Evolutionary conservation across 2,797 vertebrate species (phyloP).

Genomic region (Danio kyathit): DNA sequence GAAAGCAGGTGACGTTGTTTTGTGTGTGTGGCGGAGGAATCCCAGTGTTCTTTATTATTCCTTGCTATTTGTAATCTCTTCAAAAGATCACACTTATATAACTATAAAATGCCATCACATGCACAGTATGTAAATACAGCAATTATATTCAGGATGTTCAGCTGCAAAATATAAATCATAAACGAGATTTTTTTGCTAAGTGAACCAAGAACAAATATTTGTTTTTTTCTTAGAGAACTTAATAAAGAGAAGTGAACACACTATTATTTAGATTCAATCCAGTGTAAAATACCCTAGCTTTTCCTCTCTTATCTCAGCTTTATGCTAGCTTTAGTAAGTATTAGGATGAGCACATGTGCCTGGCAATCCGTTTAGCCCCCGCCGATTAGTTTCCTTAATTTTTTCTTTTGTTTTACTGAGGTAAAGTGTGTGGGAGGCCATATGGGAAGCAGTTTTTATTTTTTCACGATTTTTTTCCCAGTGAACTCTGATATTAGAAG

Average conservation of each 20-base stretch:
- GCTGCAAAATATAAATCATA: too few species aligned
- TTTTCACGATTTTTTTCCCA: conserved; percentile 82
- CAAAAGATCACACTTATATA: too few species aligned
- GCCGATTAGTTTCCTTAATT: conserved; percentile 79
- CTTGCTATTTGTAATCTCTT: too few species aligned
- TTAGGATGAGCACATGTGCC: conserved; percentile 85
- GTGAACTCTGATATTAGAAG: conserved; percentile 71
- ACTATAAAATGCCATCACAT: too few species aligned
- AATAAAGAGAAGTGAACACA: conserved; percentile 10
- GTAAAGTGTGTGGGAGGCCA: conserved; percentile 79
- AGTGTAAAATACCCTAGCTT: conserved; percentile 73
- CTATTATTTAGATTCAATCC: conserved; percentile 64
- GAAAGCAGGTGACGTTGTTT: too few species aligned
- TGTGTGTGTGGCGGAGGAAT: too few species aligned
- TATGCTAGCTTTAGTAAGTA: conserved; percentile 73
- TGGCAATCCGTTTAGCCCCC: conserved; percentile 85
- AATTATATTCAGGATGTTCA: too few species aligned
- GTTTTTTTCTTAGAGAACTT: too few species aligned
- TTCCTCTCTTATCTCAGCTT: conserved; percentile 70
- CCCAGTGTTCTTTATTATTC: too few species aligned
- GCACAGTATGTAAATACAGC: too few species aligned
- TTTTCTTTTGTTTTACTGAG: conserved; percentile 82
- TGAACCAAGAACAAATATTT: too few species aligned
- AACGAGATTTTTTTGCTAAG: too few species aligned
- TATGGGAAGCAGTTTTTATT: conserved; percentile 82